A percentile compares a stretch with the other conserved stretches of the same genome.
phyloP scores from a whole-genome alignment of 2,113 vertebrate species.

The Galemys pyrenaicus region DNA sequence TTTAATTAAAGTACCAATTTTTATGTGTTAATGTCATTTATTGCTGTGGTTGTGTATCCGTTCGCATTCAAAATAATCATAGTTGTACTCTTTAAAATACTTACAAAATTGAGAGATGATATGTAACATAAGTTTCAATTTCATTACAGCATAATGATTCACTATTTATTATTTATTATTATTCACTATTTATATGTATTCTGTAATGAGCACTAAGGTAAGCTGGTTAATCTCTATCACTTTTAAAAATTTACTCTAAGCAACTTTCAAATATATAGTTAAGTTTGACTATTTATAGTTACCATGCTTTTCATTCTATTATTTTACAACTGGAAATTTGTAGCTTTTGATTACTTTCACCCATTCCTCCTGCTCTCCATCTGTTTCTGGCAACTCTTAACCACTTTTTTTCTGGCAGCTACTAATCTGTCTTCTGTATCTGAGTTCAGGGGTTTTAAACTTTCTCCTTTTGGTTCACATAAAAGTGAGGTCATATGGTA shows the following conservation, averaged over 20 bases:
- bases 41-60: not conserved
- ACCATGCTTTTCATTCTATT: not conserved
- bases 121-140: not conserved
- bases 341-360: not conserved
- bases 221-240: not conserved
- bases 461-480: not conserved
- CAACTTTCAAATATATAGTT: not conserved
- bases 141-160: not conserved
- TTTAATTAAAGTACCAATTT: not conserved
- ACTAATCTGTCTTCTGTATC: not conserved
- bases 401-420: not conserved
- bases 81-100: not conserved
- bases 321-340: not conserved
- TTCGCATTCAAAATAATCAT: not conserved
- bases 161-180: not conserved
- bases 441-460: not conserved
- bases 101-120: not conserved
- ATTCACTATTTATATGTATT: not conserved
- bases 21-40: not conserved
- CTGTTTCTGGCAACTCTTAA: not conserved
- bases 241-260: not conserved
- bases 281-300: not conserved
- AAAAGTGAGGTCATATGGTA: not conserved
- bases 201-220: not conserved
- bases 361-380: not conserved